Evolutionary conservation across 2,888 invertebrate genomes (phyloP), one percentile per base, ranked within the genome.

Genomic region (Siphonodentalium dalli): DNA sequence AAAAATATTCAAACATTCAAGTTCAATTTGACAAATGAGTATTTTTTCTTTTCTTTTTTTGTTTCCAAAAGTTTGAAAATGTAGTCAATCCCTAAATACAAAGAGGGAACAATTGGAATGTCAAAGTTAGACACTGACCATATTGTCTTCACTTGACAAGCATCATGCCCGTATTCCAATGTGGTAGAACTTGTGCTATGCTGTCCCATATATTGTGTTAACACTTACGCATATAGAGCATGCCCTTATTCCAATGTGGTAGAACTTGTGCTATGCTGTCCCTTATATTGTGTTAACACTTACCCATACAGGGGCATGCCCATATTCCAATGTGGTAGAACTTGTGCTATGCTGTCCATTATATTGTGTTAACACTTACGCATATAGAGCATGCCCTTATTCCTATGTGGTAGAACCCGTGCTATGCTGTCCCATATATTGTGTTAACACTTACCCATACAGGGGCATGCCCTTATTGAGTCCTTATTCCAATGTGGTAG

Each of bases 381-480:
- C 79, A 70, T 84, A 83, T 18, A 82, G 75, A 84, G 84, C 55
- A 72, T 68, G 21, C 61, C 61, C 5, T 66, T 47, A 26, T 75
- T 75, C 84, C 84, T 85, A 43, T 76, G 69, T 3, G 82, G 77
- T 38, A 84, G 57, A 20, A 83, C 80, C 34, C 83, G 66, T 18
- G 78, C 83, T 18, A 84, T 68, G 15, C 82, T 81, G 65, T 84
- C 83, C 49, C 82, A 68, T 68, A 84, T 83, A 49, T 81, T 76
- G 5, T 61, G 54, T n/a, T 74, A 47, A 27, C 24, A 49, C 63
- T 52, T 65, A 83, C 82, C 80, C 79, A 70, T 84, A 83, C 18
- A 82, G 75, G 1, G 84, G 84, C 55, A 72, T 68, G 21, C 61
- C n/a, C n/a, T n/a, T n/a, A n/a, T n/a, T n/a, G n/a, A n/a, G n/a